A percentile compares a stretch with the other conserved stretches of the same genome.
Conservation (phyloP, 2,113 vertebrate genomes). For the Tringa solitaria region DNA sequence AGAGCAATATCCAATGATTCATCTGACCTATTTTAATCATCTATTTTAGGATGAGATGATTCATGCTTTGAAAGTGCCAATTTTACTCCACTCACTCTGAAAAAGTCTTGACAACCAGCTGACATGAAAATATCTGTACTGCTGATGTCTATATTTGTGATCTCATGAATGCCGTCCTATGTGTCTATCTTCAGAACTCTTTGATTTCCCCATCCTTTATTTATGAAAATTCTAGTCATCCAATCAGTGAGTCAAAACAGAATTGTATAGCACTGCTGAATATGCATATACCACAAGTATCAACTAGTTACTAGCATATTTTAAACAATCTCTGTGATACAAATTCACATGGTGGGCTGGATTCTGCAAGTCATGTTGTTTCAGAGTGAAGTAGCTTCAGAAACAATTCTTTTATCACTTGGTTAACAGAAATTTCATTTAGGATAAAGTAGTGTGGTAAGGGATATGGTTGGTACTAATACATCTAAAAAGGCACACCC, state of each 20-base stretch:
- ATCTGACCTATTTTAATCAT: conserved; percentile 66
- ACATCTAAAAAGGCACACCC: background rate
- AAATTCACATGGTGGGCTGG: background rate
- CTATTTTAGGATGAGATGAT: conserved; percentile 57
- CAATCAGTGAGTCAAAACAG: conserved; percentile 28
- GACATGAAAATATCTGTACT: conserved; percentile 61
- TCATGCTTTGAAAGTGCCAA: conserved; percentile 56
- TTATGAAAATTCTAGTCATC: conserved; percentile 29
- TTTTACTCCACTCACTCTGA: conserved; percentile 51
- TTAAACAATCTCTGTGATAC: background rate
- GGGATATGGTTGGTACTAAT: background rate
- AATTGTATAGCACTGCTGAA: conserved; percentile 22
- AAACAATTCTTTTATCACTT: background rate
- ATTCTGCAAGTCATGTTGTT: background rate
- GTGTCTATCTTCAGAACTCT: conserved; percentile 26
- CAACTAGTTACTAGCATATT: background rate
- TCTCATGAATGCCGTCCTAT: conserved; percentile 22
- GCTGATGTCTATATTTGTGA: conserved; percentile 54
- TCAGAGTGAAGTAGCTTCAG: background rate
- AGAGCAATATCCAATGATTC: conserved; percentile 53
- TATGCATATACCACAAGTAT: background rate
- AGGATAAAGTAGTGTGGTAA: background rate
- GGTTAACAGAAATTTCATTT: background rate
- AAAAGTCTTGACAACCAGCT: conserved; percentile 57
- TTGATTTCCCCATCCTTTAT: conserved; percentile 33